Evolutionary conservation across 2,888 invertebrate species (phyloP).

Genomic region (Trilocha varians): DNA sequence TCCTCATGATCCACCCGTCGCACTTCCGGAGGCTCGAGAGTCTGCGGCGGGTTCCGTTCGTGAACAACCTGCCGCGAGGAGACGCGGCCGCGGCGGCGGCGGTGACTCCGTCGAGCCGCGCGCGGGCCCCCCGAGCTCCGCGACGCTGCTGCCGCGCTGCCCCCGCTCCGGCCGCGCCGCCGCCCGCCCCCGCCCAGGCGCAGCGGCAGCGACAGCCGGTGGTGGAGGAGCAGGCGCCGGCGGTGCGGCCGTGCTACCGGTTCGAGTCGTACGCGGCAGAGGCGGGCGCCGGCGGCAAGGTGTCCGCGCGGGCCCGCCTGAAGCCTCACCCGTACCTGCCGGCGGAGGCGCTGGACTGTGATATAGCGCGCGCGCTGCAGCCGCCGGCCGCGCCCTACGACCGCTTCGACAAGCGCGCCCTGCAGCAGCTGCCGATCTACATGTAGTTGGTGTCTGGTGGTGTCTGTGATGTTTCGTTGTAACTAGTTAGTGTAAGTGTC

Average conservation of each 20-base stretch:
- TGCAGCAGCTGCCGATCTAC: conserved; percentile 70
- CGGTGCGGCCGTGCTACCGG: conserved; percentile 33
- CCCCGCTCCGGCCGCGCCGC: conserved; percentile 33
- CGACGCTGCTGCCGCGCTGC: conserved; percentile 34
- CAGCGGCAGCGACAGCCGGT: conserved; percentile 34
- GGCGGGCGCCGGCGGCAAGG: conserved; percentile 31
- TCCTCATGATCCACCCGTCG: conserved; percentile 92
- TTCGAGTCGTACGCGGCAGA: conserved; percentile 37
- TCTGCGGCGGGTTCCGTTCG: conserved; percentile 85
- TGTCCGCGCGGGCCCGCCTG: conserved; percentile 32
- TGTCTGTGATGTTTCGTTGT: conserved; percentile 62
- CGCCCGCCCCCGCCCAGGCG: conserved; percentile 29
- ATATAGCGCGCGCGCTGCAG: conserved; percentile 58
- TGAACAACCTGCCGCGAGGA: conserved; percentile 84
- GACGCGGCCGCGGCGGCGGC: conserved; percentile 31
- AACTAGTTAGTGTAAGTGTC: conserved; percentile 58
- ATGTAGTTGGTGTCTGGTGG: conserved; percentile 52
- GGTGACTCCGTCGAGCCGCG: conserved; percentile 28
- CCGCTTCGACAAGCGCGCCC: conserved; percentile 66
- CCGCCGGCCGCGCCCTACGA: conserved; percentile 52
- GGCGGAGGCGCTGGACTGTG: conserved; percentile 51
- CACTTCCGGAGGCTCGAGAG: conserved; percentile 91
- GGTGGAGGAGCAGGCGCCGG: conserved; percentile 25
- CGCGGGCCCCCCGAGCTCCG: conserved; percentile 28
- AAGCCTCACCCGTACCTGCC: conserved; percentile 49